Base-by-base conservation (phyloP, 2,797 vertebrate genomes). In the Enteromius viviparus region DNA sequence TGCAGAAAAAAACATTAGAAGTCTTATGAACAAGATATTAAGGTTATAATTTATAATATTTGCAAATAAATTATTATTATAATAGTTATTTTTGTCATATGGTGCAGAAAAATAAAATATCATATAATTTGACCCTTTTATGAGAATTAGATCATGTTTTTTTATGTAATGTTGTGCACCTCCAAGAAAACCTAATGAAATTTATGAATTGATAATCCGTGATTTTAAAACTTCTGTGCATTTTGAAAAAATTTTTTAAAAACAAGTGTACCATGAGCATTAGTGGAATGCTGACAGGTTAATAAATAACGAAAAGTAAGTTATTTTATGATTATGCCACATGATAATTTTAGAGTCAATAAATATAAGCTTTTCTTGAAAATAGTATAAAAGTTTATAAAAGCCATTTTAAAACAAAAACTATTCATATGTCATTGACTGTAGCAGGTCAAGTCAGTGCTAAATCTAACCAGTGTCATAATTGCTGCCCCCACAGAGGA, bases 401-500 rank as follows among this genome's bases (percentile, higher is more conserved):
- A 29, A 29, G 15, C 32, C 19, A 10, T 66, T 9, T 21, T 17
- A 66, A 45, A 23, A 21, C 9, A n/a, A 17, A 42, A 70, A n/a
- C 45, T 71, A 17, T 32, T 64, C 26, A 47, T 8, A 66, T n/a
- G 11, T 47, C 76, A 49, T 32, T 78, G 19, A 58, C 4, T 21
- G 3, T 58, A 17, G 19, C 2, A 49, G 23, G 23, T 62, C 29
- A 12, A 21, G 8, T 76, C 62, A 4, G 29, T 0, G 0, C n/a
- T 47, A 32, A 49, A 72, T 60, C 23, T 83, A 76, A 55, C 23
- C 76, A 12, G 29, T 19, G 45, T 78, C 3, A 19, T 81, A 47
- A 76, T 32, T 34, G 11, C 58, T 83, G 40, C 55, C 11, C 14
- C 58, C 15, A 0, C 66, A 83, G 82, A 64, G 1, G 62, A 90